phyloP scores from a whole-genome alignment of 2,888 invertebrate genomes.

The Sturmia bella region DNA sequence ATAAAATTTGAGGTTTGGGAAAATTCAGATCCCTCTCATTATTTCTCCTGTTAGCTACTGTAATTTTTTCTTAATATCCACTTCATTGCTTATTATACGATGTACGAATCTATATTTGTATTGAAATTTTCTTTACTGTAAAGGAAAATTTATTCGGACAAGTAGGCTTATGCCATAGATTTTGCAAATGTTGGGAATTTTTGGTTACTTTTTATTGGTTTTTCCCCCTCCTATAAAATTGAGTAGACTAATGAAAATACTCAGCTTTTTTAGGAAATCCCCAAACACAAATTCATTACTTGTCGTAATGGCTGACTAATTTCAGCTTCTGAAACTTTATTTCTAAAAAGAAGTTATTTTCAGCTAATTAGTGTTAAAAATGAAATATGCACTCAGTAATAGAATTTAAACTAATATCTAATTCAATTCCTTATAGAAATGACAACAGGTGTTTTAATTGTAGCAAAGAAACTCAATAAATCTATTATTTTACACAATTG shows the following conservation, averaged over 20 bases:
- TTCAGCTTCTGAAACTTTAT: conserved; percentile 6
- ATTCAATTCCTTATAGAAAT: conserved; percentile 56
- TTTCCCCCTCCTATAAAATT: not conserved
- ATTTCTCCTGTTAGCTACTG: no score
- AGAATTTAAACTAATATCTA: conserved; percentile 25
- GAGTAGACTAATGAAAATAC: no score
- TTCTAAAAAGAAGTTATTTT: conserved; percentile 16
- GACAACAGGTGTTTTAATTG: conserved; percentile 60
- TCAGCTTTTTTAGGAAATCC: conserved; percentile 13
- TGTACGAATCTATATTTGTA: no score
- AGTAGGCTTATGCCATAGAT: no score
- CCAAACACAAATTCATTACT: conserved; percentile 23
- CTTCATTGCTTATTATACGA: no score
- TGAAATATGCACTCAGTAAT: conserved; percentile 49
- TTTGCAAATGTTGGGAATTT: not conserved
- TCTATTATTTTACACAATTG: conserved; percentile 16
- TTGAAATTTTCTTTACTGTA: no score
- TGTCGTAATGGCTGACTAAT: conserved; percentile 34
- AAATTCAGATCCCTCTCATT: no score
- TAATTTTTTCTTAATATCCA: no score
- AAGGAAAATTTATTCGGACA: no score
- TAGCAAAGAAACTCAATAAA: conserved; percentile 48
- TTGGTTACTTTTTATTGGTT: not conserved
- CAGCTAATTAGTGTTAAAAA: conserved; percentile 52
- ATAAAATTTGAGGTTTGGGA: no score